phyloP scores from a whole-genome alignment of 2,113 vertebrate species.

The Nycticryphes semicollaris region DNA sequence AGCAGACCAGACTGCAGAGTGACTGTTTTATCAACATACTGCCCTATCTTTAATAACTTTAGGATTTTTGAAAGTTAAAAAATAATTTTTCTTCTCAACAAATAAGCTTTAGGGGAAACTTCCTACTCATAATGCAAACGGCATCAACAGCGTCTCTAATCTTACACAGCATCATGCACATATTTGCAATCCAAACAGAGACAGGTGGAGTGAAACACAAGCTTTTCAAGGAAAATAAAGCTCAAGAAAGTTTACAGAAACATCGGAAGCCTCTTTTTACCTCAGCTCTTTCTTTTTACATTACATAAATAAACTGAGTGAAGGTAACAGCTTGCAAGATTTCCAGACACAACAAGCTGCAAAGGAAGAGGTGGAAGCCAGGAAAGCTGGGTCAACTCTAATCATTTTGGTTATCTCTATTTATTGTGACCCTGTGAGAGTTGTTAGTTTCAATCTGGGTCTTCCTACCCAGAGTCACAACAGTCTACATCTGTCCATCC shows the following conservation, averaged over 20 bases:
- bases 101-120: not conserved
- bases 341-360: not conserved
- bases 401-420: not conserved
- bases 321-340: not conserved
- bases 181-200: conserved; percentile 1
- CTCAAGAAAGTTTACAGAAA: not conserved
- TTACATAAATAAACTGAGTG: not conserved
- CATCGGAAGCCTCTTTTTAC: not conserved
- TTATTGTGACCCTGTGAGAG: not conserved
- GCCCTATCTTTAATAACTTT: not conserved
- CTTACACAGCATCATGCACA: not conserved
- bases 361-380: not conserved
- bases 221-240: not conserved
- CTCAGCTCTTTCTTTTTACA: not conserved
- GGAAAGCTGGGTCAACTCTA: not conserved
- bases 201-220: not conserved
- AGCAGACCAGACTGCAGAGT: not conserved
- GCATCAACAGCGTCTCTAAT: not conserved
- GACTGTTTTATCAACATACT: not conserved
- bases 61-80: not conserved
- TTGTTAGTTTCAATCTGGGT: not conserved
- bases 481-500: not conserved
- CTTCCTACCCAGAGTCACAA: not conserved
- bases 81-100: not conserved
- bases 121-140: not conserved